Evolutionary conservation across 2,797 vertebrate genomes (phyloP).

Genomic region (Peromyscus attwateri): DNA sequence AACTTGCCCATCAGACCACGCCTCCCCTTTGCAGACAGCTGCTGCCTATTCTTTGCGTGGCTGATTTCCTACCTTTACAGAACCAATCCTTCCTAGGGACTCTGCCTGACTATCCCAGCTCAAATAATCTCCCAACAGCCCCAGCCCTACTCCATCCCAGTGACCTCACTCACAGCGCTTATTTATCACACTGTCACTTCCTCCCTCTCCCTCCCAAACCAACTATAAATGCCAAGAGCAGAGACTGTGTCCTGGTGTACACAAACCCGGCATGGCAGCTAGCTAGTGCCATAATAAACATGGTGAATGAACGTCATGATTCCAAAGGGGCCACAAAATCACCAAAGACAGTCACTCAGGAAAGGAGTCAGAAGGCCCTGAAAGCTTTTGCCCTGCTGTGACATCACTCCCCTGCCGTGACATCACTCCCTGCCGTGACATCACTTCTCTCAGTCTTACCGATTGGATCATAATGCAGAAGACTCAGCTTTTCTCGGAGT

Average conservation of each 20-base stretch:
- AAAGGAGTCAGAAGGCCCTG: background rate
- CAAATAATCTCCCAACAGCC: background rate
- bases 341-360: background rate
- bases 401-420: background rate
- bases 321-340: slow-evolving; percentile 15
- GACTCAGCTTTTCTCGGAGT: slow-evolving; percentile 93
- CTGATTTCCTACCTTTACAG: background rate
- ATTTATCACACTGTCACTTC: background rate
- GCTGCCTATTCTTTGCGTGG: background rate
- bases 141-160: background rate
- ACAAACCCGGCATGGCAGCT: background rate
- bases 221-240: background rate
- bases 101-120: background rate
- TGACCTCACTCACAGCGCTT: background rate
- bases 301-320: background rate
- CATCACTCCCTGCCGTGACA: background rate
- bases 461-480: slow-evolving; percentile 94
- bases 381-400: background rate
- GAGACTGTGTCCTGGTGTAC: background rate
- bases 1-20: background rate
- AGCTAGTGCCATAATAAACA: background rate
- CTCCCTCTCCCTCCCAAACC: slow-evolving; percentile 21
- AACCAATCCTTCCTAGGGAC: background rate
- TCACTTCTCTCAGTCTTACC: slow-evolving; percentile 89
- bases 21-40: background rate